phyloP scores from a whole-genome alignment of 2,888 invertebrate genomes.

The Caenorhabditis uteleia region DNA sequence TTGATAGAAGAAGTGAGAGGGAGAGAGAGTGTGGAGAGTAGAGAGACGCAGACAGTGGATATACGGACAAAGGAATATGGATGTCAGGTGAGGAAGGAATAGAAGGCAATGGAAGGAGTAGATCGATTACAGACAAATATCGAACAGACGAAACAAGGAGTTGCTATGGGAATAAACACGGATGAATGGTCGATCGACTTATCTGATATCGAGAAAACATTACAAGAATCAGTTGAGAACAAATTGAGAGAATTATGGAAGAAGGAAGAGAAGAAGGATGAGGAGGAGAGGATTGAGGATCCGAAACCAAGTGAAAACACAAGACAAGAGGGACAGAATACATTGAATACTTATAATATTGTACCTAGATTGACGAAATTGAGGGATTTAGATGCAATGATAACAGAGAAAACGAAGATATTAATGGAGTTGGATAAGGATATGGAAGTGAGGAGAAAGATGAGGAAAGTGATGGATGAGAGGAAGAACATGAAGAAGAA shows the following conservation, averaged over 20 bases:
- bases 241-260: not conserved
- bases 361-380: constrained; percentile 16
- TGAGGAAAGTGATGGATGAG: constrained; percentile 2
- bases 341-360: constrained; percentile 11
- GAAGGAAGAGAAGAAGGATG: not conserved
- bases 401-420: constrained; percentile 5
- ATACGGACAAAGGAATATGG: not conserved
- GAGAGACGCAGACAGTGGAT: constrained; percentile 33
- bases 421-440: constrained; percentile 9
- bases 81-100: constrained; percentile 1
- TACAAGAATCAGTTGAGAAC: not conserved
- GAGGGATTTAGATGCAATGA: constrained; percentile 19
- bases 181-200: not conserved
- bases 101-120: no score
- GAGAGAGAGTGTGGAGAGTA: constrained; percentile 10
- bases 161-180: constrained; percentile 8
- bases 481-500: not conserved
- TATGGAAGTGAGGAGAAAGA: constrained; percentile 15
- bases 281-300: constrained; percentile 8
- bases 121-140: not conserved
- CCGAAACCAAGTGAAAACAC: not conserved
- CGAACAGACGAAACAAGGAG: not conserved
- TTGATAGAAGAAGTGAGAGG: constrained; percentile 16
- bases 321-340: not conserved
- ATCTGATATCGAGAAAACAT: constrained; percentile 6